Evolutionary conservation across 2,797 vertebrate species (phyloP).

Genomic region (Anas bahamensis): DNA sequence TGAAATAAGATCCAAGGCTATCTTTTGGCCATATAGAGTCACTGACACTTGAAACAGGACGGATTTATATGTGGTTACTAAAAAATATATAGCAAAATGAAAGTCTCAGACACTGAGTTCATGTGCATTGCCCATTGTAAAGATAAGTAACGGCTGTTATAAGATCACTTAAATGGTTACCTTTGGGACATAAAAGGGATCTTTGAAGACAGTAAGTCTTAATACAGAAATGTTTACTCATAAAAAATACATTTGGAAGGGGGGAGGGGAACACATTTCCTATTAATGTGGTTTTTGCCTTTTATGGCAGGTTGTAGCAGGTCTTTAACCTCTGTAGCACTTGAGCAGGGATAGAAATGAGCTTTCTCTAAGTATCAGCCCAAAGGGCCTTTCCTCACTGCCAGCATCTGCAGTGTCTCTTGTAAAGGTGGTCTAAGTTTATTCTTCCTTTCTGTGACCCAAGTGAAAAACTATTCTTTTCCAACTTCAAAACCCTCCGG

Average conservation of each 20-base stretch:
- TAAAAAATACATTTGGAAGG: conserved; percentile 73
- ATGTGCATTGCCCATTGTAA: conserved; percentile 65
- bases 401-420: not conserved
- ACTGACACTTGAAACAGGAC: conserved; percentile 43
- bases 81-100: conserved; percentile 78
- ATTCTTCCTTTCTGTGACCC: conserved; percentile 1
- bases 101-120: conserved; percentile 59
- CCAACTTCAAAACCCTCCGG: not conserved
- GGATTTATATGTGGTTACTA: conserved; percentile 75
- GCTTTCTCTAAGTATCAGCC: conserved; percentile 45
- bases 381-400: conserved; percentile 38
- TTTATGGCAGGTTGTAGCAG: conserved; percentile 65
- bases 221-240: conserved; percentile 79
- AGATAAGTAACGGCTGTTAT: conserved; percentile 79
- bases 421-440: not conserved
- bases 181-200: conserved; percentile 79
- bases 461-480: conserved; percentile 6
- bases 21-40: conserved; percentile 42
- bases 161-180: conserved; percentile 79
- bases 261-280: conserved; percentile 60
- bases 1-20: conserved; percentile 44
- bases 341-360: conserved; percentile 55
- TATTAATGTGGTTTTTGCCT: conserved; percentile 62
- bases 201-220: conserved; percentile 79
- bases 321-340: conserved; percentile 56